Evolutionary conservation across 1,140 invertebrate species (phyloP).

Genomic region (Drosophila orena): DNA sequence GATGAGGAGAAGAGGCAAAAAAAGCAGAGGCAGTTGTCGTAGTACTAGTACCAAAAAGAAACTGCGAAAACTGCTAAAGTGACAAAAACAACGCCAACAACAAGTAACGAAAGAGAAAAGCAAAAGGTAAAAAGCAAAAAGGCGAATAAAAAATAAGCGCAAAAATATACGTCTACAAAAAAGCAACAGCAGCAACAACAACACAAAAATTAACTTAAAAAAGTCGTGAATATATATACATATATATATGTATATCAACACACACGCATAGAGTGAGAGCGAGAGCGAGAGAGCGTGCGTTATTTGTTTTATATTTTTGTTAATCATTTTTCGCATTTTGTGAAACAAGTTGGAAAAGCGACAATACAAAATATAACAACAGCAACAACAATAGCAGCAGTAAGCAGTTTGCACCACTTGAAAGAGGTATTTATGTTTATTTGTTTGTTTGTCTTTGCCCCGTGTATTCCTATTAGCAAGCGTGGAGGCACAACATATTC

Average conservation of each 20-base stretch:
- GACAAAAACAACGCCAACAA: conserved; percentile 32
- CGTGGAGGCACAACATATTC: conserved; percentile 33
- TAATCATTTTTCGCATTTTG: conserved; percentile 64
- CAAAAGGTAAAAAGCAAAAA: conserved; percentile 31
- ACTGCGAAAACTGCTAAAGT: conserved; percentile 64
- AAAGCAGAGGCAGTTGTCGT: conserved; percentile 50
- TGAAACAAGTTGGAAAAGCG: conserved; percentile 53
- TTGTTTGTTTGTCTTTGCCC: conserved; percentile 14
- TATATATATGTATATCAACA: conserved; percentile 12
- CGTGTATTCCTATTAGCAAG: conserved; percentile 5
- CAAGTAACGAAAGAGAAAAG: conserved; percentile 32
- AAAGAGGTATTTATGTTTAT: conserved; percentile 57
- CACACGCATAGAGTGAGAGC: conserved; percentile 13
- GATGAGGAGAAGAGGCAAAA: conserved; percentile 55
- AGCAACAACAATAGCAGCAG: conserved; percentile 56
- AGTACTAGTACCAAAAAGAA: conserved; percentile 51
- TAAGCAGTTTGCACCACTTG: conserved; percentile 71
- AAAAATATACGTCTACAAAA: conserved; percentile 36
- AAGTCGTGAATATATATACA: conserved; percentile 65
- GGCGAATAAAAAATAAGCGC: conserved; percentile 27
- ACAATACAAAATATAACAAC: conserved; percentile 52
- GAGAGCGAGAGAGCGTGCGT: conserved; percentile 50
- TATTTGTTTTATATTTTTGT: conserved; percentile 69
- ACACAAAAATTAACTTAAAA: conserved; percentile 50
- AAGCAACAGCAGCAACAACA: conserved; percentile 29